These are phyloP conservation scores for Rhegmatorhina hoffmannsi DNA, from an alignment of 2,113 vertebrate species.

Conservation along the genomic window DNA sequence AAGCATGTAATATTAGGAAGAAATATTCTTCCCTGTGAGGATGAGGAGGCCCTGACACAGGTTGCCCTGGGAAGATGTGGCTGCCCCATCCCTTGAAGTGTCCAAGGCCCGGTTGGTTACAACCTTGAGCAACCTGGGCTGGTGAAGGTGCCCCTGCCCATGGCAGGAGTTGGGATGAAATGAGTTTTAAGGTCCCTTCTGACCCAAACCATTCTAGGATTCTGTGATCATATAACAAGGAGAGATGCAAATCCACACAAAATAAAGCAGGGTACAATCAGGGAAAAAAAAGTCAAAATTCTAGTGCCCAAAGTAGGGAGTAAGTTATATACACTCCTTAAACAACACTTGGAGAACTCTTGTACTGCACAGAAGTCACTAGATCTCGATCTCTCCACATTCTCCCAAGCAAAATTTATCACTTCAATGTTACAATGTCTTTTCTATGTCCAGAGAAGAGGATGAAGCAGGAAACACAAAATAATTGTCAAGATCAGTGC, in stretches of 20 bases:
- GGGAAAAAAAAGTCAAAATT: no score
- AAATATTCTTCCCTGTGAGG: neutral
- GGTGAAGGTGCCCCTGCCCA: neutral
- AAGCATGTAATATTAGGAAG: neutral
- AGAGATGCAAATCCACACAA: neutral
- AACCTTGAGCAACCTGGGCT: neutral
- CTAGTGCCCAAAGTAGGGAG: neutral
- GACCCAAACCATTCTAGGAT: neutral
- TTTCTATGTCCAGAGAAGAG: neutral
- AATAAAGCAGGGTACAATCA: neutral
- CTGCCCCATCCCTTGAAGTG: neutral
- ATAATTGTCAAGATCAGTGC: neutral
- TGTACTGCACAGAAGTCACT: neutral
- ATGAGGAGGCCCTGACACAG: neutral
- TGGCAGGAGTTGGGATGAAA: neutral
- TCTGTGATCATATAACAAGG: neutral
- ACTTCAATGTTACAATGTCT: neutral
- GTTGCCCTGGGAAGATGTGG: neutral
- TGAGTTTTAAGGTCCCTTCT: neutral
- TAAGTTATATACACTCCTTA: neutral
- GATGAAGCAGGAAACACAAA: neutral
- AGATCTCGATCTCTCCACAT: neutral
- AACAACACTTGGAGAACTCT: rapidly evolving
- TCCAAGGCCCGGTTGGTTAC: rapidly evolving
- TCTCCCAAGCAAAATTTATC: neutral